Conservation (phyloP, 2,888 invertebrate genomes). For the Calliopum simillimum region DNA sequence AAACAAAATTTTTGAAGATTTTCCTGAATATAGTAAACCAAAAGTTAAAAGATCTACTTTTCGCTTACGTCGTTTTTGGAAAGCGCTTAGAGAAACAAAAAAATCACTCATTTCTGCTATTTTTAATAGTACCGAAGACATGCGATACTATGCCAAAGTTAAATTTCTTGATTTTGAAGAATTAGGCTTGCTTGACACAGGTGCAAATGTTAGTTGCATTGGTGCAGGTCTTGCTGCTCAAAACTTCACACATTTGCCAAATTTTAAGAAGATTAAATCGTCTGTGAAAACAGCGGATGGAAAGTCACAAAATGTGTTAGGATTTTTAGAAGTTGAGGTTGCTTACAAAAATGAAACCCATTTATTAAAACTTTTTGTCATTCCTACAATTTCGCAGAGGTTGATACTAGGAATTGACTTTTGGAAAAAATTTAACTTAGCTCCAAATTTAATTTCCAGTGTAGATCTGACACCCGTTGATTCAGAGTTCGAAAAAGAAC, state of each 20-base stretch:
- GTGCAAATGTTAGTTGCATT: neutral
- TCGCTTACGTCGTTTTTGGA: conserved; percentile 6
- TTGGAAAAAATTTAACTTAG: no score
- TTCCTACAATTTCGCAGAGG: neutral
- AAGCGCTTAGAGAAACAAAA: conserved; percentile 3
- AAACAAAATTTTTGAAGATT: conserved; percentile 2
- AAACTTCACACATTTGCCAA: neutral
- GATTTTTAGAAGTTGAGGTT: neutral
- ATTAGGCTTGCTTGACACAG: neutral
- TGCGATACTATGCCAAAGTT: conserved; percentile 11
- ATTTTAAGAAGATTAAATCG: neutral
- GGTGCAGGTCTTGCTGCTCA: neutral
- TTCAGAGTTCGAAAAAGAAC: neutral
- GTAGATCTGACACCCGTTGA: neutral
- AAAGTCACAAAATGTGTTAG: neutral
- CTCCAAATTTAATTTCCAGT: neutral
- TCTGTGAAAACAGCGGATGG: conserved; percentile 2
- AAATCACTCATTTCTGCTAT: conserved; percentile 29
- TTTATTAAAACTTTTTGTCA: neutral
- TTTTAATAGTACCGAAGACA: neutral
- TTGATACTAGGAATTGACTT: neutral
- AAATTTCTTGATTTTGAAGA: neutral
- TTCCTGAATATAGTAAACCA: neutral
- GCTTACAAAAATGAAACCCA: neutral
- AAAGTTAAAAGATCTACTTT: conserved; percentile 1